phyloP scores from a whole-genome alignment of 2,888 invertebrate species.

The Conomelus anceps region DNA sequence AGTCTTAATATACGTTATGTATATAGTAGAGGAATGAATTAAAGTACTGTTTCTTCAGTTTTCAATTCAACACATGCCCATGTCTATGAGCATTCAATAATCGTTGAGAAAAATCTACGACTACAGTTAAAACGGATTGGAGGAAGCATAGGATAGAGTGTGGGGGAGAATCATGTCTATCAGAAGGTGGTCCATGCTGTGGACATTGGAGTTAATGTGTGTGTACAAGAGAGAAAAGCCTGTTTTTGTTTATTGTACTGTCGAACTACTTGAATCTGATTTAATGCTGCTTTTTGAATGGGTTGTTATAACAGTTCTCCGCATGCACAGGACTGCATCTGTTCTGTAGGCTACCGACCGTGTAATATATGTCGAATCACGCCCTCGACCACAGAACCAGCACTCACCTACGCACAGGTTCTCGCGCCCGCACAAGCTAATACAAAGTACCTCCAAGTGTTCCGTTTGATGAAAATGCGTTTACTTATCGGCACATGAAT shows the following conservation, averaged over 20 bases:
- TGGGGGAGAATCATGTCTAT: background rate
- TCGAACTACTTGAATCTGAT: background rate
- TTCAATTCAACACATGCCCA: background rate
- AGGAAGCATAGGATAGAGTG: background rate
- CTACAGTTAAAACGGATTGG: background rate
- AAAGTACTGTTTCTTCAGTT: background rate
- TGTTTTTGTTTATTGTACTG: background rate
- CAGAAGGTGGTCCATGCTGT: background rate
- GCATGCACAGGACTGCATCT: background rate
- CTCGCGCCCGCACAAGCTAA: background rate
- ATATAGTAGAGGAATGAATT: background rate
- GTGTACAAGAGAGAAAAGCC: background rate
- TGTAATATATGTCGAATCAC: background rate
- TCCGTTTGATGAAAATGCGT: background rate
- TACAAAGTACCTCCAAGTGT: background rate
- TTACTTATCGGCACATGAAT: background rate
- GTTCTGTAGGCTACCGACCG: background rate
- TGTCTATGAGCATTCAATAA: background rate
- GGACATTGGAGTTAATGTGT: background rate
- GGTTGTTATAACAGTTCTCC: background rate
- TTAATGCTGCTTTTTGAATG: background rate
- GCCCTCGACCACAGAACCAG: background rate
- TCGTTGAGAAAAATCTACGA: background rate
- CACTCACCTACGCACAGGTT: background rate
- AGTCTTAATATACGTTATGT: background rate